Evolutionary conservation across 1,140 invertebrate species (phyloP).

Genomic region (Anastrepha ludens): DNA sequence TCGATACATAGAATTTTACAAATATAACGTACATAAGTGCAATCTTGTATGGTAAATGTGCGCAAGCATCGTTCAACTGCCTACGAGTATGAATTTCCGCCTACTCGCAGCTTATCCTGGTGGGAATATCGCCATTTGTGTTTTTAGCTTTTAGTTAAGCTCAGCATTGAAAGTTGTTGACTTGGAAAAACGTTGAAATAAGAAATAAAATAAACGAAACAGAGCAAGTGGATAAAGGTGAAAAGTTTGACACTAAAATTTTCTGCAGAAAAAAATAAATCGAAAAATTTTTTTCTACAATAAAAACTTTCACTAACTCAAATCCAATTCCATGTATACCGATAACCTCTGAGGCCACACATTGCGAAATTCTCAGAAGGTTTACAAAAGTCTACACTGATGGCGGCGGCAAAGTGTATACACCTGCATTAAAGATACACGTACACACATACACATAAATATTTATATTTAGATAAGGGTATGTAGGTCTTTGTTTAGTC

Average conservation of each 20-base stretch:
- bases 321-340: neutral
- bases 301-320: neutral
- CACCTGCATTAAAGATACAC: neutral
- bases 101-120: constrained; percentile 17
- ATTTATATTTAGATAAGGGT: neutral
- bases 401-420: neutral
- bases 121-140: constrained; percentile 33
- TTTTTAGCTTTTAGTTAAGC: constrained; percentile 48
- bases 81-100: neutral
- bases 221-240: constrained; percentile 11
- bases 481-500: neutral
- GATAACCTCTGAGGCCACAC: neutral
- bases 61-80: neutral
- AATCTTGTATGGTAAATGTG: too few relatives aligned
- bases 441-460: too few relatives aligned
- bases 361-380: constrained; percentile 20
- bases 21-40: too few relatives aligned
- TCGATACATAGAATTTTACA: too few relatives aligned
- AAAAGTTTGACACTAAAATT: constrained; percentile 2
- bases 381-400: neutral
- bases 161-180: constrained; percentile 34
- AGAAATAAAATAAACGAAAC: neutral
- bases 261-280: neutral
- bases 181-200: constrained; percentile 14
- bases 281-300: neutral